These are phyloP conservation scores for Sphyrna mokarran DNA, from an alignment of 2,113 vertebrate species.

Conservation along the genomic window DNA sequence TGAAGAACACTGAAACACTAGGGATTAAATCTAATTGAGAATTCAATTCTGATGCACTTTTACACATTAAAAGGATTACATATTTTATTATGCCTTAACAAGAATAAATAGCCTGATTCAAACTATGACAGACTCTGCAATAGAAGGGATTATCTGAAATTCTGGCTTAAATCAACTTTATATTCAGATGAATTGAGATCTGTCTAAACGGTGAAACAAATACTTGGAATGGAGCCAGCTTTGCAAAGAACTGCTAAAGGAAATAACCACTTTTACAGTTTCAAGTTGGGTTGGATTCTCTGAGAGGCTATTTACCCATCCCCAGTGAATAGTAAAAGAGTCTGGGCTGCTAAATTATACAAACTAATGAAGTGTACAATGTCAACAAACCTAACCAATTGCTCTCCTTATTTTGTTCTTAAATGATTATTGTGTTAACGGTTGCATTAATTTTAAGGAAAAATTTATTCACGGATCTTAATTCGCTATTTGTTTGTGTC, in stretches of 20 bases:
- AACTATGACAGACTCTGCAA: background rate
- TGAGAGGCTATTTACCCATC: background rate
- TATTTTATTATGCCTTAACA: background rate
- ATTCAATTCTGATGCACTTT: background rate
- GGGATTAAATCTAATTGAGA: background rate
- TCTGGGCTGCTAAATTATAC: background rate
- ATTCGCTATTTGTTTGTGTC: background rate
- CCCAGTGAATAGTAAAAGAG: background rate
- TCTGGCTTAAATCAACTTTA: background rate
- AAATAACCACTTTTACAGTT: constrained; percentile 9
- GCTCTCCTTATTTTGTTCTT: background rate
- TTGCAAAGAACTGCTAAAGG: background rate
- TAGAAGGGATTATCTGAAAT: constrained; percentile 3
- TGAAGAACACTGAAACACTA: background rate
- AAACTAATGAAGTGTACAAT: background rate
- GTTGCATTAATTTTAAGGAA: background rate
- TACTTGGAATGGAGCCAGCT: background rate
- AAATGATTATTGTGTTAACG: background rate
- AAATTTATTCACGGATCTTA: background rate
- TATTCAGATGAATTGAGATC: background rate
- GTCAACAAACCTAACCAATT: background rate
- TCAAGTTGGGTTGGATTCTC: background rate
- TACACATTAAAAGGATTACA: background rate
- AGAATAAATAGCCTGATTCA: background rate
- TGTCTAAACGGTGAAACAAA: background rate